These are phyloP conservation scores for Eriocheir sinensis DNA, from an alignment of 1,140 invertebrate species.

Conservation along the genomic window DNA sequence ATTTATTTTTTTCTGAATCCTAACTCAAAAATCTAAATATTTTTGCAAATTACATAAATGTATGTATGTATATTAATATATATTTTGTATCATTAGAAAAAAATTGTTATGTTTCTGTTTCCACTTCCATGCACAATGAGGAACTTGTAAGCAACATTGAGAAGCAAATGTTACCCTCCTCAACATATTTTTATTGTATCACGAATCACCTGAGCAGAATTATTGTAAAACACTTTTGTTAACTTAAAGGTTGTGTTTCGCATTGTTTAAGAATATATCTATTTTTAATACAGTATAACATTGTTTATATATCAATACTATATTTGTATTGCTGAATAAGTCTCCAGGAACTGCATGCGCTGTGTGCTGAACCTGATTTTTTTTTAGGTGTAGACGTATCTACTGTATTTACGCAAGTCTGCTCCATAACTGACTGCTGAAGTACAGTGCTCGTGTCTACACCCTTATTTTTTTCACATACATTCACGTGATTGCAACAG, in stretches of 20 bases:
- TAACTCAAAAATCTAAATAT: neutral
- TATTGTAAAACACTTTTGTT: slow-evolving; percentile 40
- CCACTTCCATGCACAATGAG: slow-evolving; percentile 21
- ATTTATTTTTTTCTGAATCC: slow-evolving; percentile 25
- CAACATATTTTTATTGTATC: neutral
- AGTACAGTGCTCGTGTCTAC: neutral
- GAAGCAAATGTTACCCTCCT: neutral
- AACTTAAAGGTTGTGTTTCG: slow-evolving; percentile 67
- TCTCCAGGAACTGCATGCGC: neutral
- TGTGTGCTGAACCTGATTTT: neutral
- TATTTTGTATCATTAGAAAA: slow-evolving; percentile 27
- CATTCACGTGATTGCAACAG: neutral
- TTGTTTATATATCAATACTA: slow-evolving; percentile 60
- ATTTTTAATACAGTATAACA: slow-evolving; percentile 68
- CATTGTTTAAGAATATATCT: slow-evolving; percentile 62
- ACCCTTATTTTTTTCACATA: neutral
- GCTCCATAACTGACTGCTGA: neutral
- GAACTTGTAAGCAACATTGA: neutral
- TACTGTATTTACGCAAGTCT: slow-evolving; percentile 13
- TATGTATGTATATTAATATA: slow-evolving; percentile 11
- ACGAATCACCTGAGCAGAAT: slow-evolving; percentile 13
- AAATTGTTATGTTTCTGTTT: neutral
- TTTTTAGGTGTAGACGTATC: neutral
- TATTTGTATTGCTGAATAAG: slow-evolving; percentile 34
- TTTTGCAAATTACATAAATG: slow-evolving; percentile 27